Percentiles rank a stretch among this genome's conserved stretches.
These are phyloP conservation scores for Hippopotamus amphibius DNA, from an alignment of 2,113 vertebrate genomes.

Conservation along the genomic window DNA sequence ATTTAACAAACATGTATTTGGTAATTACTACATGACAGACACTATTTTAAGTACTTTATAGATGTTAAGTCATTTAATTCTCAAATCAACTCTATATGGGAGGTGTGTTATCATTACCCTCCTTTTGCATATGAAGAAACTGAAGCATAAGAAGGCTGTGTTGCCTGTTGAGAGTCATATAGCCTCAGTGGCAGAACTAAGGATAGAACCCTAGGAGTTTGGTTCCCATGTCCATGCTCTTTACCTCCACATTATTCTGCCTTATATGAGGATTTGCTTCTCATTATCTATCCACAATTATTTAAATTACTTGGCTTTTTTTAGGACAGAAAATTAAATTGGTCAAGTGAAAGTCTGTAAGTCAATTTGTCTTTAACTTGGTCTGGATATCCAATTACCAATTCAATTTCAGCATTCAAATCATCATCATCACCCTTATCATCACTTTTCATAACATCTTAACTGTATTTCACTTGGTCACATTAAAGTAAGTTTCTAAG, in stretches of 20 bases:
- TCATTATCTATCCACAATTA: not conserved
- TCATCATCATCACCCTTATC: not conserved
- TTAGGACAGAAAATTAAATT: not conserved
- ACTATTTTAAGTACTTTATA: not conserved
- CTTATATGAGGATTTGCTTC: not conserved
- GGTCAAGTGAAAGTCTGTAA: not conserved
- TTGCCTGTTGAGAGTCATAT: not conserved
- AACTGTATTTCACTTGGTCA: not conserved
- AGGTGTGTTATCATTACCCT: not conserved
- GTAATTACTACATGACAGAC: not conserved
- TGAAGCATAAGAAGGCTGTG: not conserved
- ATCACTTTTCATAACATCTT: not conserved
- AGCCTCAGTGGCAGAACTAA: not conserved
- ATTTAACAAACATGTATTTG: not conserved
- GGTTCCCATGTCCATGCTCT: not conserved
- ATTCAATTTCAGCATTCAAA: not conserved
- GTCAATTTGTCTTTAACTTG: not conserved
- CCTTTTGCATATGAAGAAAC: not conserved
- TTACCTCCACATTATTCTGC: not conserved
- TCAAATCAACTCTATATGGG: not conserved
- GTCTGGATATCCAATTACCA: not conserved
- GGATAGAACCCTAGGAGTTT: not conserved
- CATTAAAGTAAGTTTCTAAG: constrained; percentile 2
- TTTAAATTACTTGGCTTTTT: not conserved
- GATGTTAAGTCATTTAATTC: not conserved